Evolutionary conservation across 1,140 invertebrate species (phyloP), one percentile per base, ranked within the genome.

Genomic region (Marisa cornuarietis): DNA sequence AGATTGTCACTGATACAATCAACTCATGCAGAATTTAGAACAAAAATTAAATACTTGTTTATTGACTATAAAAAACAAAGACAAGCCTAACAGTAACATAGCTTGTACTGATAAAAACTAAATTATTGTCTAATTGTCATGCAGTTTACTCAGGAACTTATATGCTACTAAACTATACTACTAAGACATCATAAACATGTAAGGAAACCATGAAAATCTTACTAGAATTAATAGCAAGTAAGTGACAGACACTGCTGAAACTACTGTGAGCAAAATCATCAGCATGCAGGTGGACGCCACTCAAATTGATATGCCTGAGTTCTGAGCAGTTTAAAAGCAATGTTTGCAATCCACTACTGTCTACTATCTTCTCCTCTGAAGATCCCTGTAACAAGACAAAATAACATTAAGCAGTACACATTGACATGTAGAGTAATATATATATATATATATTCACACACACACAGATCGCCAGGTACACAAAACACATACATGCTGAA

Each of bases 231-330:
- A 82, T 58, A n/a, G 81, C 62, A 16, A 84, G 66, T 42, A 84
- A 31, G 54, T 80, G 76, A 65, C 81, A 82, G 20, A 84, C 26
- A 54, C 81, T 81, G 68, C 79, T 77, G 81, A 71, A 82, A 18
- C 78, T 63, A 20, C 75, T 82, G 52, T 79, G 26, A 22, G 71
- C 52, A 9, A 82, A 65, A 49, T 82, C 81, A 49, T 80, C 74
- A 11, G 81, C 69, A 65, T 85, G 84, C n/a, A 83, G 72, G 68
- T 85, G 84, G 26, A 85, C 81, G 0, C 84, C 84, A 62, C 80
- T 82, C 49, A 85, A n/a, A 72, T 85, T 85, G 61, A 85, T 71
- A 71, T 83, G 81, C 7, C 80, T 69, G 1, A 85, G 79, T 24
- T 81, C 71, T 11, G 71, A 54, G 54, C 81, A 81, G 24, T 77